Evolutionary conservation across 2,888 invertebrate genomes (phyloP).

Genomic region (Scaptomyza flava): DNA sequence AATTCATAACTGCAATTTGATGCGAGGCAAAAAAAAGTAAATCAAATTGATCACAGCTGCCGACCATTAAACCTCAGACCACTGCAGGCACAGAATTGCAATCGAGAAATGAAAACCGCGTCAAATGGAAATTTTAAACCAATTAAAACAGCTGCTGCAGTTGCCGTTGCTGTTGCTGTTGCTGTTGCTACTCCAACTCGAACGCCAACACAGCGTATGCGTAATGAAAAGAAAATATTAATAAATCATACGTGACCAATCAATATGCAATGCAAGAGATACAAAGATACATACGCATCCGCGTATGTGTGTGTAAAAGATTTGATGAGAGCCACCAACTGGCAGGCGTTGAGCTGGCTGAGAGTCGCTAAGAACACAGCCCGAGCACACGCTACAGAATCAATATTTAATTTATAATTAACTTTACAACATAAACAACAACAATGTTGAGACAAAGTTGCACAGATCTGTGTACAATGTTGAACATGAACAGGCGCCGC

Average conservation of each 20-base stretch:
- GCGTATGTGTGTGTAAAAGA: constrained; percentile 18
- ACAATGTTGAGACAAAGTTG: constrained; percentile 23
- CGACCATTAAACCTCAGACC: constrained; percentile 70
- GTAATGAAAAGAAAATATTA: constrained; percentile 78
- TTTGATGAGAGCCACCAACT: constrained; percentile 54
- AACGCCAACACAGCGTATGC: constrained; percentile 64
- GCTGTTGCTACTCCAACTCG: constrained; percentile 8
- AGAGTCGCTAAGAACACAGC: constrained; percentile 25
- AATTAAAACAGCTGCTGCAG: constrained; percentile 74
- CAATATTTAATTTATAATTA: constrained; percentile 85
- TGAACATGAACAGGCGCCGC: constrained; percentile 15
- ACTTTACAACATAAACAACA: constrained; percentile 81
- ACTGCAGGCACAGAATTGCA: constrained; percentile 61
- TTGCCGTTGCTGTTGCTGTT: constrained; percentile 18
- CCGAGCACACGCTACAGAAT: constrained; percentile 74
- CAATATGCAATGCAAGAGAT: constrained; percentile 52
- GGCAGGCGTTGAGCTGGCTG: constrained; percentile 21
- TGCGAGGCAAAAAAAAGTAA: constrained; percentile 13
- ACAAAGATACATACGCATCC: constrained; percentile 2
- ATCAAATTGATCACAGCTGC: constrained; percentile 63
- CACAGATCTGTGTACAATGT: constrained; percentile 27
- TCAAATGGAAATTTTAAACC: constrained; percentile 70
- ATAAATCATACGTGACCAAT: constrained; percentile 78
- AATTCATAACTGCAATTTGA: constrained; percentile 27
- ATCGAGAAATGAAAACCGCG: constrained; percentile 46